Percentiles rank a stretch among this genome's conserved stretches.
phyloP scores from a whole-genome alignment of 2,888 invertebrate species.

The Dryomyza anilis region DNA sequence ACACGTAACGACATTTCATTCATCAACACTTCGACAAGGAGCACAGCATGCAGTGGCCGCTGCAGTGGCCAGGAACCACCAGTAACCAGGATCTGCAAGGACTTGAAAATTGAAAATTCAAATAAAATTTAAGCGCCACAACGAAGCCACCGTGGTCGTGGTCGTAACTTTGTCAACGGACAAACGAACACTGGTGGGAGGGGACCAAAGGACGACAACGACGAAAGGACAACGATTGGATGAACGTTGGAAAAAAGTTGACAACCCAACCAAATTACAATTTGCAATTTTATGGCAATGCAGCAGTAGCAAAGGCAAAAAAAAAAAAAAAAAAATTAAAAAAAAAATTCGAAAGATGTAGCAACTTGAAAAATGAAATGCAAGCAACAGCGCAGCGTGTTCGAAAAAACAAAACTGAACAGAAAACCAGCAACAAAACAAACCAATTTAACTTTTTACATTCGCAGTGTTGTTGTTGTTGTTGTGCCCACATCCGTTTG shows the following conservation, averaged over 20 bases:
- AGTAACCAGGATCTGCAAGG: too few relatives aligned
- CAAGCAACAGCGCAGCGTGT: too few relatives aligned
- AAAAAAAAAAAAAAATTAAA: conserved; percentile 22
- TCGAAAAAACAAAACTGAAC: conserved; percentile 29
- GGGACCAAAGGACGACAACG: conserved; percentile 5
- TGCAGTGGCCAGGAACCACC: neutral
- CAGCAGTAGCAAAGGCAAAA: conserved; percentile 29
- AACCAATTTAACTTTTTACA: conserved; percentile 55
- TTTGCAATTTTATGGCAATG: conserved; percentile 51
- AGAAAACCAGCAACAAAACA: conserved; percentile 43
- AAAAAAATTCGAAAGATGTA: conserved; percentile 31
- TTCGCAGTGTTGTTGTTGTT: conserved; percentile 15
- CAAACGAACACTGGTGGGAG: conserved; percentile 31
- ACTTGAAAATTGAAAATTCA: conserved; percentile 43
- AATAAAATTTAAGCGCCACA: conserved; percentile 49
- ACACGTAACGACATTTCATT: conserved; percentile 50
- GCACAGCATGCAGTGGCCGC: neutral
- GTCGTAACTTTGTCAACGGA: conserved; percentile 50
- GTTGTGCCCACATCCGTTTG: neutral
- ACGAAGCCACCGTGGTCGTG: conserved; percentile 25
- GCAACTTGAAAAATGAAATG: too few relatives aligned
- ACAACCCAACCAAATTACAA: conserved; percentile 47
- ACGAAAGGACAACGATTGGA: conserved; percentile 4
- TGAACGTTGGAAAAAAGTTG: conserved; percentile 20
- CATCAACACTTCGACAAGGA: conserved; percentile 44